Evolutionary conservation across 2,888 invertebrate species (phyloP).

Genomic region (Hymenopus coronatus): DNA sequence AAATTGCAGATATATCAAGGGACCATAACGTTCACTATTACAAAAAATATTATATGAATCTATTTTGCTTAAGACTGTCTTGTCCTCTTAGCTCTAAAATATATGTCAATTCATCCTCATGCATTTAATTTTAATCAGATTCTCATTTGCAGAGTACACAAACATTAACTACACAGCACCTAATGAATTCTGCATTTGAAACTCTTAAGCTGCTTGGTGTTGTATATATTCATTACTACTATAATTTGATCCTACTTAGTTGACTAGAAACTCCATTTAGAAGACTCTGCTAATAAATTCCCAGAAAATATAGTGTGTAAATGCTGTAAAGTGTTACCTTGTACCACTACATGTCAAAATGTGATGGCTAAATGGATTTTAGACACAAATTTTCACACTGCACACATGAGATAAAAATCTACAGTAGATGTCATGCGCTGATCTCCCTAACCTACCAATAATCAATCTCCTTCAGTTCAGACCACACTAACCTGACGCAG

Average conservation of each 20-base stretch:
- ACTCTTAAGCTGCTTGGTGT: not conserved
- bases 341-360: not conserved
- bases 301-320: not conserved
- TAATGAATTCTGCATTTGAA: not conserved
- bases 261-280: not conserved
- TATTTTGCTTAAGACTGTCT: no score
- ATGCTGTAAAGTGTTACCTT: not conserved
- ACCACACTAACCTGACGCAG: constrained; percentile 31
- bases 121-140: not conserved
- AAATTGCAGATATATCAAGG: no score
- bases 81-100: not conserved
- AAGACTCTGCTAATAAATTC: not conserved
- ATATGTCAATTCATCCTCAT: not conserved
- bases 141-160: not conserved
- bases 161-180: not conserved
- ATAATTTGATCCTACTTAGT: not conserved
- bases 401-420: not conserved
- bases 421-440: not conserved
- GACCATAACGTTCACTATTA: no score
- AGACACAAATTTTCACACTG: not conserved
- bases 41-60: no score
- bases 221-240: not conserved
- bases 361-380: not conserved
- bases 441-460: not conserved
- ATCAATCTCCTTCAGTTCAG: not conserved